Evolutionary conservation across 2,113 vertebrate species (phyloP), one percentile per base, ranked within the genome.

Genomic region (Epinephelus moara): DNA sequence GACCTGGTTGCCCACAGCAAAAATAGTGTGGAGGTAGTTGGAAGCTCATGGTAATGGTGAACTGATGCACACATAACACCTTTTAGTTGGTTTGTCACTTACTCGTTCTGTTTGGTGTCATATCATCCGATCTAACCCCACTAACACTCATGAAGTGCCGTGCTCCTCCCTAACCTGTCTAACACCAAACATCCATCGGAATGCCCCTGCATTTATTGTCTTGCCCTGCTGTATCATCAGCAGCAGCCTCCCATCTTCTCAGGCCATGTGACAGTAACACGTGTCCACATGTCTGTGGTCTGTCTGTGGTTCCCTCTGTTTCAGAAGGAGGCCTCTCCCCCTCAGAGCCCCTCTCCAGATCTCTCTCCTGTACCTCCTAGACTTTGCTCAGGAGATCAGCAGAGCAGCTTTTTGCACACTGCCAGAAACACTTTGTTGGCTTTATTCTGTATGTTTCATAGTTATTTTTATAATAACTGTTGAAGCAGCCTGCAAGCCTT

Each of bases 241-340:
- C 53, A 59, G 4, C 82, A 19, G 9, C 55, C 53, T 50, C 15
- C 47, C 27, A 21, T 57, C 53, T 79, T 4, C 75, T 80, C 75
- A 69, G 69, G 49, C 77, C 61, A 8, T 80, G 70, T 79, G 52
- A 80, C 73, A 27, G 75, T 91, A 79, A 88, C 84, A 6, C 82
- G 19, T 91, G 47, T 91, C 81, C 91, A 91, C 89, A 19, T 85
- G 83, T 95, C 66, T 95, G 91, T 95, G 85, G 85, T 95, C 88
- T 94, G 86, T 96, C 87, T 94, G 78, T 93, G 91, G 88, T 96
- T 94, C 92, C 88, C 79, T 98, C 94, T 98, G 86, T 98, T 98
- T 82, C 98, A 99, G 98, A 96, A 87, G 93, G 93, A 96, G 93
- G 93, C 85, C 90, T 81, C 88, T 85, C 95, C 88, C 89, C 81